Base-by-base conservation (phyloP, 1,140 invertebrate species). In the Helicorthomorpha holstii region DNA sequence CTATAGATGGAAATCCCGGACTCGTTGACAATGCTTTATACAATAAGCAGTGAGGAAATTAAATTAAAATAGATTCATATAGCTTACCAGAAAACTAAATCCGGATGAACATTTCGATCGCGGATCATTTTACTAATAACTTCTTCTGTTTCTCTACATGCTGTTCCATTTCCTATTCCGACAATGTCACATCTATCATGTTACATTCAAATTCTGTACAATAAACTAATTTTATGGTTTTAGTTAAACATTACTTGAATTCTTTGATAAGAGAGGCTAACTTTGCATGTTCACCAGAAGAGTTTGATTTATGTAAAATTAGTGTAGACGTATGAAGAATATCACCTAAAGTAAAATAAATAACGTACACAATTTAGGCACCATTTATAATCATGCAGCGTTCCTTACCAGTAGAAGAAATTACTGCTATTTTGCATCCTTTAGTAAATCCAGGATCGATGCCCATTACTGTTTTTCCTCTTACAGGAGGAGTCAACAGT, bases 1-100 rank as follows among this genome's bases (percentile, higher is more conserved):
- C 87, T 92, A 63, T 94, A 95, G 60, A 92, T 82, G 2, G 87
- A 91, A 0, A 85, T 85, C 0, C 89, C 90, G 62, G 79, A 75
- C 67, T 95, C 90, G 58, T 82, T 81, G 0, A 94, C 81, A 57
- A 94, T 90, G 4, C 85, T 82, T 51, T 42, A 63, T 59, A 27
- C 19, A 44, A 26, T 22, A 4, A 50, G 42, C 12, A 46, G 12
- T 25, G 44, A 21, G 19, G 44, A 21, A 7, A 46, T 7, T 22
- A 25, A 7, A 10, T 4, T 46, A 46, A 46, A 46, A 46, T 4
- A 46, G 19, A 10, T 10, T 22, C 4, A 46, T 7, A 48, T 22
- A 26, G 52, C 55, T 58, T 59, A 69, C 68, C 68, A 69, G 59
- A 84, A 87, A 12, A 69, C 70, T 24, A 87, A 69, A 54, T 75